Base-by-base conservation (phyloP, 2,888 invertebrate genomes). In the Lathronympha strigana region DNA sequence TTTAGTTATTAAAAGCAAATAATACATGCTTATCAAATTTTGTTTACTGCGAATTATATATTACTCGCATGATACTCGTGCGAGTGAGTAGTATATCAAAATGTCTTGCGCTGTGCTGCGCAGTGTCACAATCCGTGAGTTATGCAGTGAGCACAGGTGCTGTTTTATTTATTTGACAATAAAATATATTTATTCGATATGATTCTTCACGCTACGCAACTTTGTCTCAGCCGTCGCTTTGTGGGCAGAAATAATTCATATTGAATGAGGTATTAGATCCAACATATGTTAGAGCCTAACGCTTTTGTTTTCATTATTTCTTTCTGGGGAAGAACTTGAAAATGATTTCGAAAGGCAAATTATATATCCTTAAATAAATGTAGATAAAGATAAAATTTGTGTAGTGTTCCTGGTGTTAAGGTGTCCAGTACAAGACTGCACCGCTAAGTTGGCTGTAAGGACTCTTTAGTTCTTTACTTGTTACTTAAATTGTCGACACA, bases 51-150 rank as follows among this genome's bases (percentile, higher is more conserved):
- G n/a, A 50, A 36, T n/a, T 1, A 19, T 51, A 50, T 54, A 61
- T 63, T 53, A 57, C 49, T 38, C 40, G 13, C 47, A 45, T 25
- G 51, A 33, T 13, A 33, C 17, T 58, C 25, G 40, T 19, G 60
- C 66, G 63, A 68, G 66, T 57, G 66, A 19, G 17, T 40, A 38
- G 36, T 57, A 57, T 50, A 63, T 50, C 50, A 63, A 40, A 63
- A 51, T 58, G 57, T 58, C 57, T 50, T 43, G 17, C 40, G 63
- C 49, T 50, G 49, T 31, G 33, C 63, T 58, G 64, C 61, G 54
- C 38, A 28, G 55, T 67, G 67, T 67, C 69, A 60, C 63, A 47
- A 63, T 43, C 50, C 31, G 4, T 62, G 61, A 70, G 66, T 68
- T 70, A 67, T 70, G 66, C 54, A 21, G 60, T 58, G 49, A 28